phyloP scores from a whole-genome alignment of 2,888 invertebrate genomes.

The Melipona bicolor region DNA sequence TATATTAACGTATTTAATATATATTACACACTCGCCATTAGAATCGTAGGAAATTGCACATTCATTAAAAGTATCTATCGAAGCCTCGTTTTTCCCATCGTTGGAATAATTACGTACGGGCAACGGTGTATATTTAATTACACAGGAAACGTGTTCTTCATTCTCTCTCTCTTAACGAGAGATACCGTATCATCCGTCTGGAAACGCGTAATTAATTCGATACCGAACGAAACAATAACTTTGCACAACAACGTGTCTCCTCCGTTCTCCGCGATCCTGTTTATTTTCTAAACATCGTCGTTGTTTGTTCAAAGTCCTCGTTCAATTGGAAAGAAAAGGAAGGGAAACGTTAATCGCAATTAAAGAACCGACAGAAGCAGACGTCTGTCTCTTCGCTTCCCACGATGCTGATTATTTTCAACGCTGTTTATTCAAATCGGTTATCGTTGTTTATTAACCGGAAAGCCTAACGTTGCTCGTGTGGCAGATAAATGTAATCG shows the following conservation, averaged over 20 bases:
- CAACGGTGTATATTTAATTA: not conserved
- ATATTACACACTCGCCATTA: too few species aligned
- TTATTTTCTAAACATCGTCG: not conserved
- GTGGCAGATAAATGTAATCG: slow-evolving; percentile 13
- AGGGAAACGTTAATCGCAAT: too few species aligned
- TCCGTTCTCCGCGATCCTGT: not conserved
- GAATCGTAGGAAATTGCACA: not conserved
- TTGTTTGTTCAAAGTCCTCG: not conserved
- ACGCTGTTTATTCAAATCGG: too few species aligned
- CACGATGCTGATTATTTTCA: too few species aligned
- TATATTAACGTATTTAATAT: too few species aligned
- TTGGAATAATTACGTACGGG: not conserved
- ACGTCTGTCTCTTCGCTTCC: too few species aligned
- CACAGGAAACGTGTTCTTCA: not conserved
- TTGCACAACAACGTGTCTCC: not conserved
- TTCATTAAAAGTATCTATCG: too few species aligned
- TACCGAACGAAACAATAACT: not conserved
- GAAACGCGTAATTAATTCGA: not conserved
- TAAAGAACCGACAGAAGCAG: too few species aligned
- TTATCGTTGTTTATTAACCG: too few species aligned
- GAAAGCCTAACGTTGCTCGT: not conserved
- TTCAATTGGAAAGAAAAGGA: too few species aligned
- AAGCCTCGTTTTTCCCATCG: not conserved
- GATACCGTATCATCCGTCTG: not conserved
- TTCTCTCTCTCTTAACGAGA: too few species aligned